Evolutionary conservation across 2,113 vertebrate genomes (phyloP).

Genomic region (Halcyon malimbica): DNA sequence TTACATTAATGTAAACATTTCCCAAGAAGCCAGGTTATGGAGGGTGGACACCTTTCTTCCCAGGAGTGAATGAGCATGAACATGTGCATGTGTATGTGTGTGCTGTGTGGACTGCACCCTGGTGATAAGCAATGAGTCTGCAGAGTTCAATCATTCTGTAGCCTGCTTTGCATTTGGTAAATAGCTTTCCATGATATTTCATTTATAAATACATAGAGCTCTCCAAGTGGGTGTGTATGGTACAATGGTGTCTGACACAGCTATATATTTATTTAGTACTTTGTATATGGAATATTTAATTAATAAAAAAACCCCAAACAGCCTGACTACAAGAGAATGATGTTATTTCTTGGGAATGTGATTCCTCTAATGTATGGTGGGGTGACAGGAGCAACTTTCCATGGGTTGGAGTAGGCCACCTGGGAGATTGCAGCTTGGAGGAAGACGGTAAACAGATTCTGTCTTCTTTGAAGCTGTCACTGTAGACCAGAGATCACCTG

Average conservation of each 20-base stretch:
- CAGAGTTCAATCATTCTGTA: slow-evolving; percentile 30
- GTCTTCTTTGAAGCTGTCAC: background rate
- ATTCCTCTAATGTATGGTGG: background rate
- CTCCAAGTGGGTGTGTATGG: background rate
- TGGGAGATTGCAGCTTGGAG: background rate
- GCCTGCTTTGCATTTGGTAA: slow-evolving; percentile 15
- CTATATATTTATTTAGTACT: slow-evolving; percentile 60
- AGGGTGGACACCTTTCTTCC: background rate
- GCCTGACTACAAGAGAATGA: background rate
- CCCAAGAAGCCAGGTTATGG: background rate
- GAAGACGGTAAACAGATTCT: background rate
- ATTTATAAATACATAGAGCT: background rate
- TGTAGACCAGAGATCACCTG: background rate
- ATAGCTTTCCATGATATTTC: background rate
- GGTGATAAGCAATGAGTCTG: background rate
- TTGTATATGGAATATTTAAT: slow-evolving; percentile 50
- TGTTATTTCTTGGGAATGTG: background rate
- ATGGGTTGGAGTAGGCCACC: background rate
- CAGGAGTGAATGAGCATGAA: background rate
- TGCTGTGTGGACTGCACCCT: background rate
- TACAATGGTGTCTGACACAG: background rate
- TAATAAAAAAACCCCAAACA: slow-evolving; percentile 17
- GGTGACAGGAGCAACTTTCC: background rate
- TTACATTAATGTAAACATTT: background rate
- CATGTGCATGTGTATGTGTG: accelerated